Conservation (phyloP, 2,797 vertebrate genomes). For the Sebastes paucispinis region DNA sequence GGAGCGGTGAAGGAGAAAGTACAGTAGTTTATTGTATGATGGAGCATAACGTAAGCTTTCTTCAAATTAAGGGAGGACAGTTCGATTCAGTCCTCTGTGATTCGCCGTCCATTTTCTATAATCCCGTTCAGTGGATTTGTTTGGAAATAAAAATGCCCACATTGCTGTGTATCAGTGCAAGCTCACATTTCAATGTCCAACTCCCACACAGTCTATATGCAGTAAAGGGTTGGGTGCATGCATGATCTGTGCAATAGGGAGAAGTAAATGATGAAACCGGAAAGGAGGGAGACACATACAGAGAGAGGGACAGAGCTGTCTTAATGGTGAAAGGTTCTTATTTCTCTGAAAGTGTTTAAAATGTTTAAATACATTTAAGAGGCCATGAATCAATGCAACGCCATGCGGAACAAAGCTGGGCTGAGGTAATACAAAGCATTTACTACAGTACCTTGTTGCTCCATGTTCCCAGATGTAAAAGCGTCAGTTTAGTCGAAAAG, state of each 20-base stretch:
- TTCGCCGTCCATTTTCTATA: constrained; percentile 1
- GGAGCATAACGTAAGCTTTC: background rate
- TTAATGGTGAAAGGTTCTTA: background rate
- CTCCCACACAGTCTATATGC: constrained; percentile 31
- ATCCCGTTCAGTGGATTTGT: constrained; percentile 26
- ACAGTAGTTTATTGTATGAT: background rate
- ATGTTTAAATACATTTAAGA: background rate
- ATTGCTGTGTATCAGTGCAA: constrained; percentile 9
- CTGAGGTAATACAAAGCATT: background rate
- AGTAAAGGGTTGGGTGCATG: constrained; percentile 2
- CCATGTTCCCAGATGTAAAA: background rate
- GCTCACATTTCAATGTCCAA: constrained; percentile 21
- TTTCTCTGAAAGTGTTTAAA: background rate
- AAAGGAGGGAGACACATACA: background rate
- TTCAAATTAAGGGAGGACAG: background rate
- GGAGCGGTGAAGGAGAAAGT: background rate
- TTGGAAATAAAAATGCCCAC: constrained; percentile 20
- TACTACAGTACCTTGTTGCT: background rate
- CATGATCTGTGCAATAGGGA: constrained; percentile 18
- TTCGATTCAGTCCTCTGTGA: background rate
- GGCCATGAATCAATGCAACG: background rate
- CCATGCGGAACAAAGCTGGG: background rate
- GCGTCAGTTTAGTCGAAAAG: background rate
- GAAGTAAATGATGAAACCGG: constrained; percentile 17
- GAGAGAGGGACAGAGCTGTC: background rate